Conservation (phyloP, 1,140 invertebrate genomes). For the Anoplolepis gracilipes region DNA sequence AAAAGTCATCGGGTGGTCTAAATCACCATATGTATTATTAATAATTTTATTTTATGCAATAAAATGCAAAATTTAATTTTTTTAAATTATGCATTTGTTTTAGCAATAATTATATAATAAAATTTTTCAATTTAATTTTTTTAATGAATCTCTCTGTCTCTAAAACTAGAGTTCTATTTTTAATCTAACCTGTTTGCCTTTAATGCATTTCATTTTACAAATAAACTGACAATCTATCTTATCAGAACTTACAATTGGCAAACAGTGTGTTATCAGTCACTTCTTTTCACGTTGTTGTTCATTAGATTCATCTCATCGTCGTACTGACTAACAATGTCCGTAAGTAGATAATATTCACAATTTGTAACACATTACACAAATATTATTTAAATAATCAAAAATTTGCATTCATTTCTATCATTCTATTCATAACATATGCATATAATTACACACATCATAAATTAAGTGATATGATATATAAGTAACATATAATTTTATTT, state of each 20-base stretch:
- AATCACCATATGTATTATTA: too few relatives aligned
- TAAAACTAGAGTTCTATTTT: not conserved
- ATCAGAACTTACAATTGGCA: not conserved
- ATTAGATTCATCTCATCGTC: not conserved
- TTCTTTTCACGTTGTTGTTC: not conserved
- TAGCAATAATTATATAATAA: not conserved
- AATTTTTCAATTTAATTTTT: not conserved
- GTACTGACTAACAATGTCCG: not conserved
- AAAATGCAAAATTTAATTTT: not conserved
- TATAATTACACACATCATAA: not conserved
- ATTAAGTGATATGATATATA: too few relatives aligned
- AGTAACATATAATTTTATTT: too few relatives aligned
- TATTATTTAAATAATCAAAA: conserved; percentile 10
- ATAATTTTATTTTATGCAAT: not conserved
- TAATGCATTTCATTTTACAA: not conserved
- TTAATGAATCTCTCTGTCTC: too few relatives aligned
- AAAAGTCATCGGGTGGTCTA: too few relatives aligned
- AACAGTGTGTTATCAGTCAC: not conserved
- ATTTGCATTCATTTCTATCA: not conserved
- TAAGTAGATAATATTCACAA: conserved; percentile 7
- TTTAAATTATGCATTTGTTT: not conserved
- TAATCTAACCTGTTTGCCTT: too few relatives aligned
- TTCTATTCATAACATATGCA: not conserved
- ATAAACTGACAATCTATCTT: conserved; percentile 15
- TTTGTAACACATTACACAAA: not conserved